These are phyloP conservation scores for Montipora sp. DNA, from an alignment of 64 coral and sea anemone genomes.

Conservation along the genomic window DNA sequence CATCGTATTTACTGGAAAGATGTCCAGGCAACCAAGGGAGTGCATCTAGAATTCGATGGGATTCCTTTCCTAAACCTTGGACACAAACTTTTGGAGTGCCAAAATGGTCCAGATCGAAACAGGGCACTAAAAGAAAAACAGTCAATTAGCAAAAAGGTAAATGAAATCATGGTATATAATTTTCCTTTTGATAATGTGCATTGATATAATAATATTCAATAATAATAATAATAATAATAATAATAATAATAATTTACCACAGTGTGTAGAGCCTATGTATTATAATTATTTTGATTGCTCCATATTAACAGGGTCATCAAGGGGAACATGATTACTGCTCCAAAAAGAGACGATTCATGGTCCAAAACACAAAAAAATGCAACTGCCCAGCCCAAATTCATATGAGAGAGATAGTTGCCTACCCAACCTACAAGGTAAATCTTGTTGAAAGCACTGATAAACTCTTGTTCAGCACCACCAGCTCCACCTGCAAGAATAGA, in stretches of 20 bases:
- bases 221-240: too few relatives aligned
- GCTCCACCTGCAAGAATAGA: too few relatives aligned
- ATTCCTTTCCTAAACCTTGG: slow-evolving; percentile 27
- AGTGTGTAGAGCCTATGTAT: too few relatives aligned
- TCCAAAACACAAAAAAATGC: slow-evolving; percentile 65
- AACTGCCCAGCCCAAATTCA: slow-evolving; percentile 48
- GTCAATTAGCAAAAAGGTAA: slow-evolving; percentile 23
- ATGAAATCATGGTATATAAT: neutral
- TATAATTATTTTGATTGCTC: neutral
- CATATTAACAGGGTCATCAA: neutral
- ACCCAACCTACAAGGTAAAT: too few relatives aligned
- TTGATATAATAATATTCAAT: neutral
- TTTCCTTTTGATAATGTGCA: neutral
- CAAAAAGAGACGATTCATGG: slow-evolving; percentile 32
- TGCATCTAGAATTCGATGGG: slow-evolving; percentile 1
- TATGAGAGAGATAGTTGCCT: slow-evolving; percentile 46
- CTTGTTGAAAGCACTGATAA: too few relatives aligned
- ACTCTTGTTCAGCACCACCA: too few relatives aligned
- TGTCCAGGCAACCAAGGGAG: neutral
- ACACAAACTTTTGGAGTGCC: slow-evolving; percentile 24
- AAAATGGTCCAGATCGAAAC: slow-evolving; percentile 40
- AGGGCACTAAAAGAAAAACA: slow-evolving; percentile 43
- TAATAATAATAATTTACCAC: too few relatives aligned
- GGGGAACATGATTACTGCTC: slow-evolving; percentile 31
- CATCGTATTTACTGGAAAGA: neutral